These are phyloP conservation scores for Acropternis orthonyx DNA, from an alignment of 2,797 vertebrate genomes.

Conservation along the genomic window DNA sequence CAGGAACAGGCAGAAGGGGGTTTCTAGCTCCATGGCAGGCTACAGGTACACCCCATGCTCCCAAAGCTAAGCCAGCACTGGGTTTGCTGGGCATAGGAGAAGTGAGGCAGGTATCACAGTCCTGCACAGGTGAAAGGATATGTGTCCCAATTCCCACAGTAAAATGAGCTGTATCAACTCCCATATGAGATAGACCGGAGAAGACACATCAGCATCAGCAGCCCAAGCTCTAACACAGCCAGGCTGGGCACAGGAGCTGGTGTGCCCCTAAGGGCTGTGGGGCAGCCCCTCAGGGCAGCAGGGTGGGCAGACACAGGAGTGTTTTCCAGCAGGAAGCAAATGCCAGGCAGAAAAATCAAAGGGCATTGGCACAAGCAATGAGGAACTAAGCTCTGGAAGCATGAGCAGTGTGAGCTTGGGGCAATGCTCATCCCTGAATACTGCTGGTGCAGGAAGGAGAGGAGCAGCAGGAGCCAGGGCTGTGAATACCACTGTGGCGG, in stretches of 20 bases:
- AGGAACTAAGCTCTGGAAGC: neutral
- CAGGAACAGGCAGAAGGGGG: neutral
- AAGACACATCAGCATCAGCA: neutral
- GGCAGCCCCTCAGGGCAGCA: neutral
- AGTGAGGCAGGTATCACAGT: accelerated
- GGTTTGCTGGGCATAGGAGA: neutral
- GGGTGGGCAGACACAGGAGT: accelerated
- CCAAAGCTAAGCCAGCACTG: neutral
- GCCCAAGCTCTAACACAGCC: neutral
- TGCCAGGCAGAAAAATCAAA: neutral
- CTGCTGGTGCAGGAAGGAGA: neutral
- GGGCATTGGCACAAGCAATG: neutral
- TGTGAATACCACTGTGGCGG: neutral
- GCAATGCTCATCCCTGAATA: neutral
- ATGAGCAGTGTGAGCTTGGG: neutral
- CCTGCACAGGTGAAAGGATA: neutral
- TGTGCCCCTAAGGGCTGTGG: accelerated
- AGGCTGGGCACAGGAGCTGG: neutral
- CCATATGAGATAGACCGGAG: neutral
- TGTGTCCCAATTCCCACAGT: accelerated
- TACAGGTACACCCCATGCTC: neutral
- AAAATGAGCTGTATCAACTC: neutral
- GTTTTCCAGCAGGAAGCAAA: neutral
- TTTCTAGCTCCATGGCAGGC: neutral
- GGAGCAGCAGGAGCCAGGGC: neutral